A percentile compares a stretch with the other conserved stretches of the same genome.
phyloP scores from a whole-genome alignment of 2,888 invertebrate species.

The Tetranychus truncatus region DNA sequence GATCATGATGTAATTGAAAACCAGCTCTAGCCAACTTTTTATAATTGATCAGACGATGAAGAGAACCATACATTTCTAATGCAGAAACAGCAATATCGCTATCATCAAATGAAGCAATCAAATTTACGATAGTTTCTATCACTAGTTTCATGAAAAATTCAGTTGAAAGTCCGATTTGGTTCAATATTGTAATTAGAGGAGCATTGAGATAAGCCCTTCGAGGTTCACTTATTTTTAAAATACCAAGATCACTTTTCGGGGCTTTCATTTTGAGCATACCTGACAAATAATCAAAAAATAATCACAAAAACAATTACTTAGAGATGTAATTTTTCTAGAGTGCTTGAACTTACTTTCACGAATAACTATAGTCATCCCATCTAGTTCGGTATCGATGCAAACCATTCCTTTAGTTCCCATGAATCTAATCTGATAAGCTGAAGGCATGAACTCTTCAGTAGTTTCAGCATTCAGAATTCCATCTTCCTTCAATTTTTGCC shows the following conservation, averaged over 20 bases:
- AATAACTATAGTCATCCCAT: constrained; percentile 22
- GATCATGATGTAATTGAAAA: neutral
- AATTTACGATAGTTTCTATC: neutral
- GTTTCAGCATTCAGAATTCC: constrained; percentile 13
- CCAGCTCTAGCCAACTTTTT: neutral
- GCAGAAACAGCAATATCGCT: neutral
- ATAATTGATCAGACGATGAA: neutral
- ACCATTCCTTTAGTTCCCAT: constrained; percentile 28
- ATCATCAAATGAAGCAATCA: neutral
- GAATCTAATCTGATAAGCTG: constrained; percentile 26
- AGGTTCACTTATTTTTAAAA: neutral
- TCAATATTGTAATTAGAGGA: neutral
- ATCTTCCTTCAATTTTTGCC: constrained; percentile 10
- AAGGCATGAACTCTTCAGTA: constrained; percentile 19
- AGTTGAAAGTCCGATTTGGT: neutral
- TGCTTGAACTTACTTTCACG: constrained; percentile 25
- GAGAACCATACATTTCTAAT: neutral
- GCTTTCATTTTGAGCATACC: constrained; percentile 18
- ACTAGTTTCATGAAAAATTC: neutral
- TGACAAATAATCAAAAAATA: neutral
- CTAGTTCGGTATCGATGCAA: constrained; percentile 20
- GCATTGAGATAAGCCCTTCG: neutral
- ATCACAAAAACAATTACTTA: too few species aligned
- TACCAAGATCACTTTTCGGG: neutral
- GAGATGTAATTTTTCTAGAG: too few species aligned